Evolutionary conservation across 1,140 invertebrate genomes (phyloP).

Genomic region (Cotesia vestalis): DNA sequence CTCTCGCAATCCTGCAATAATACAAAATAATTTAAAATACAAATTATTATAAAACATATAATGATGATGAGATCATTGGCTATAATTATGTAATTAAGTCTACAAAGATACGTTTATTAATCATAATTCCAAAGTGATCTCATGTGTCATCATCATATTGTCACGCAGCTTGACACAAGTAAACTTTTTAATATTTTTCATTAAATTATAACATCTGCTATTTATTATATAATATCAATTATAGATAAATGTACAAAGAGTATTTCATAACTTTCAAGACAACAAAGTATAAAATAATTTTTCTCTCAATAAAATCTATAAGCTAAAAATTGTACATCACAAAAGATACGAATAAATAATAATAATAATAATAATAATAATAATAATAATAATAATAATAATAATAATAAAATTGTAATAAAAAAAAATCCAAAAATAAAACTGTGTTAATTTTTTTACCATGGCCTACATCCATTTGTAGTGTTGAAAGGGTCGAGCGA

Average conservation of each 20-base stretch:
- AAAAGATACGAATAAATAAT: too few species aligned
- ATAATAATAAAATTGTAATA: too few species aligned
- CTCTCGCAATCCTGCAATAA: conserved; percentile 70
- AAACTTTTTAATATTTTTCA: not conserved
- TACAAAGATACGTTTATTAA: not conserved
- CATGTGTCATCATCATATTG: not conserved
- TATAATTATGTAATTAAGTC: not conserved
- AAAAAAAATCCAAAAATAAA: too few species aligned
- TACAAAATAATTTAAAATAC: conserved; percentile 19
- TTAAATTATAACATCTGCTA: not conserved
- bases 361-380: too few species aligned
- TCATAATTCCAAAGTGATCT: not conserved
- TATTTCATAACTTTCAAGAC: too few species aligned
- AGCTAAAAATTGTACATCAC: too few species aligned
- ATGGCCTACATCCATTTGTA: too few species aligned
- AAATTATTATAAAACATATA: not conserved
- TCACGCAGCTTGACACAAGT: not conserved
- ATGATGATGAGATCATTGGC: too few species aligned
- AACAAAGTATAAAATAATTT: not conserved
- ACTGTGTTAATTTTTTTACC: too few species aligned
- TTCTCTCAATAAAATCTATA: not conserved
- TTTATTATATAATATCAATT: conserved; percentile 21
- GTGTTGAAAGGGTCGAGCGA: too few species aligned
- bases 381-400: too few species aligned
- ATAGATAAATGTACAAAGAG: not conserved